Conservation (phyloP, 2,797 vertebrate genomes). For the Microctenopoma steveboyesi region DNA sequence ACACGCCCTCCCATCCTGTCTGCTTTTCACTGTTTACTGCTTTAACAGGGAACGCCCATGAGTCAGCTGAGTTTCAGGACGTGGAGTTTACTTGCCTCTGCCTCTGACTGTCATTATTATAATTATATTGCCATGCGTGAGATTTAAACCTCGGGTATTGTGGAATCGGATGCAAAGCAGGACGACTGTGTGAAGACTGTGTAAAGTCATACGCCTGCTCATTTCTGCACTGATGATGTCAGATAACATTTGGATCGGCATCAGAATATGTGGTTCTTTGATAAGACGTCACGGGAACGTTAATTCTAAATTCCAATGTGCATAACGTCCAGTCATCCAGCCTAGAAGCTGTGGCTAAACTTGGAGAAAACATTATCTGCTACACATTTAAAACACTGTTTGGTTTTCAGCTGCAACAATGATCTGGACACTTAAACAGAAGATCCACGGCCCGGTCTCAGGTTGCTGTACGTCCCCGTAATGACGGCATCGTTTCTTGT, state of each 20-base stretch:
- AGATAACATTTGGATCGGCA: not conserved
- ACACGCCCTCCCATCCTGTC: constrained; percentile 8
- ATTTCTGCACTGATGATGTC: not conserved
- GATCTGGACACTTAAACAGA: not conserved
- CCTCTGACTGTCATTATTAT: no score
- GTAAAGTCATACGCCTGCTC: not conserved
- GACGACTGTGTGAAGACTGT: not conserved
- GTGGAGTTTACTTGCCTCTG: no score
- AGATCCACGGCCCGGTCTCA: not conserved
- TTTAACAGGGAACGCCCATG: constrained; percentile 18
- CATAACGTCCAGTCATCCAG: not conserved
- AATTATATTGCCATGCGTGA: not conserved
- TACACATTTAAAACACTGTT: not conserved
- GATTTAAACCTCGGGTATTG: not conserved
- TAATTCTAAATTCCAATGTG: not conserved
- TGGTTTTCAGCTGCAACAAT: not conserved
- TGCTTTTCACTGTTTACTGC: constrained; percentile 30
- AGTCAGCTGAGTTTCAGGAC: not conserved
- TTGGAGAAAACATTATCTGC: not conserved
- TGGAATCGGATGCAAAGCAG: not conserved
- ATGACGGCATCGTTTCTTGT: not conserved
- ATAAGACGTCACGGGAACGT: not conserved
- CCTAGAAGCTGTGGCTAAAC: not conserved
- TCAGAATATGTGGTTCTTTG: not conserved
- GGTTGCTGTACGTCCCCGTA: not conserved